Evolutionary conservation across 2,113 vertebrate genomes (phyloP), one percentile per base, ranked within the genome.

Genomic region (Pseudopodoces humilis): DNA sequence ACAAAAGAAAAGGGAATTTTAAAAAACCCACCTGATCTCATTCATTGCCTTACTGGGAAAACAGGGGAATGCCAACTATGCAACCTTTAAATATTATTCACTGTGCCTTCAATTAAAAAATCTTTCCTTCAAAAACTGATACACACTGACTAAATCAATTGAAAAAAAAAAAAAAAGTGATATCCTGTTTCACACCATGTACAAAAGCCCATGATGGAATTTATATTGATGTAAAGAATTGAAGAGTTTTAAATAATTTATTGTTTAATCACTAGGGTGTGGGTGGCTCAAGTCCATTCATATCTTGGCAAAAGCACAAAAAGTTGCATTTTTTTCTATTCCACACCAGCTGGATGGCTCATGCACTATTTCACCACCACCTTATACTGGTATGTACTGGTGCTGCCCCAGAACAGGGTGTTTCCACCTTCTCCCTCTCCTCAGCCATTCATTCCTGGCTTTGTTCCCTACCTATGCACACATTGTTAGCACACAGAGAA

Each of bases 1-100:
- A 52, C 87, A 92, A 94, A 92, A 82, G 92, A 75, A 92, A 95
- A 96, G 27, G 53, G 67, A 83, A 83, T 81, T 94, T 76, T 24
- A 41, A 87, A 91, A 83, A 87, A 52, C 52, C 46, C 63, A 96
- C 79, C 82, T 86, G 70, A 80, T 43, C 84, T 94, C 50, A 91
- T 85, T 91, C 70, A 96, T 13, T 86, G 39, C 20, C 17, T 80
- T 83, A 52, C 44, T 77, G 96, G 92, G 76, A 97, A 97, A 93
- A 90, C 2, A 88, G 94, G 96, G 96, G 84, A 98, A 97, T 95
- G 96, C 92, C 95, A 96, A 58, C 55, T 72, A 76, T 3, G 15
- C 41, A 82, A 79, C 33, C 3, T 5, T 56, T 33, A 90, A 86
- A 88, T 90, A 49, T 80, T 1, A 88, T 89, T 96, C 94, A 92